Evolutionary conservation across 2,797 vertebrate species (phyloP).

Genomic region (Nyctalus aviator): DNA sequence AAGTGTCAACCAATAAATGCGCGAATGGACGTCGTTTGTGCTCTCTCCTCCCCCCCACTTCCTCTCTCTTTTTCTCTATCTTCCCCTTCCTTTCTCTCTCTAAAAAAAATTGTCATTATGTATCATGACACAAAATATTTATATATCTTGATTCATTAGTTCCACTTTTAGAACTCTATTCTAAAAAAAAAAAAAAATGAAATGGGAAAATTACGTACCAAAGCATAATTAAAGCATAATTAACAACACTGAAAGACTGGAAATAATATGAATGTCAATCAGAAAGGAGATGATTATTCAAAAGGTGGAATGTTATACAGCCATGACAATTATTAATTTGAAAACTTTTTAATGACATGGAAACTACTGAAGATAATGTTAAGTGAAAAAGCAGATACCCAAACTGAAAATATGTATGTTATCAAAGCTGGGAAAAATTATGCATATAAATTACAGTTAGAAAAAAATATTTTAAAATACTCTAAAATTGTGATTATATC

Average conservation of each 20-base stretch:
- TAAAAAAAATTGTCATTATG: neutral
- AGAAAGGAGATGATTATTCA: neutral
- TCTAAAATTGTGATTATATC: constrained; percentile 18
- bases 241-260: neutral
- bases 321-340: neutral
- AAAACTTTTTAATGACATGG: constrained; percentile 10
- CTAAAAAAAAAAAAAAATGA: neutral
- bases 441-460: neutral
- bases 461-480: neutral
- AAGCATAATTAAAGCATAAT: neutral
- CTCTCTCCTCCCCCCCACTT: neutral
- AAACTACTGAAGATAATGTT: constrained; percentile 19
- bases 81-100: neutral
- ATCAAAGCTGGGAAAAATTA: constrained; percentile 20
- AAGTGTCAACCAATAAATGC: neutral
- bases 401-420: neutral
- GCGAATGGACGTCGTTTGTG: neutral
- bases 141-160: neutral
- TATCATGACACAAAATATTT: constrained; percentile 25
- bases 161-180: neutral
- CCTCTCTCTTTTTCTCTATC: neutral
- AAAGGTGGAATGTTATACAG: neutral
- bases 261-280: neutral
- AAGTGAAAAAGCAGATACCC: neutral
- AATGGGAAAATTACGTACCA: neutral